Evolutionary conservation across 1,140 invertebrate species (phyloP).

Genomic region (Ridgeia piscesae): DNA sequence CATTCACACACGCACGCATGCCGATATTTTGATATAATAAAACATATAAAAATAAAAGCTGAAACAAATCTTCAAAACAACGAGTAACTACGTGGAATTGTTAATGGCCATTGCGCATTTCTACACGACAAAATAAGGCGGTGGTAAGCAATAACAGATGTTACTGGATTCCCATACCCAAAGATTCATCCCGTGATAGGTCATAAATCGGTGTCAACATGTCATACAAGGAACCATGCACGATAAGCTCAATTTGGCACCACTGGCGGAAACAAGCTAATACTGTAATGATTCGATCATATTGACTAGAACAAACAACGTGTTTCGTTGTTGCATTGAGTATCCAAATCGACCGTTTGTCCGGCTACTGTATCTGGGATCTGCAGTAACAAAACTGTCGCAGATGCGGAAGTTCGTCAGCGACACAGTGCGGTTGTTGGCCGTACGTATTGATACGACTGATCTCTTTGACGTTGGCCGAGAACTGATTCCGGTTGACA

Average conservation of each 20-base stretch:
- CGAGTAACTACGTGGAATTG: not conserved
- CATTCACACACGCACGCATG: slow-evolving; percentile 13
- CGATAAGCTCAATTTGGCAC: not conserved
- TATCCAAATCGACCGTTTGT: not conserved
- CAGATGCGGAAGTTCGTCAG: slow-evolving; percentile 37
- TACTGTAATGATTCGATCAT: not conserved
- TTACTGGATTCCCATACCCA: not conserved
- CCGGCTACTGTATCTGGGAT: not conserved
- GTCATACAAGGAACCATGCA: not conserved
- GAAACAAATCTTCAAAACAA: not conserved
- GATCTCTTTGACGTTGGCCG: slow-evolving; percentile 73
- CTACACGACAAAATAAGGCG: not conserved
- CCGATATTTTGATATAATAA: not conserved
- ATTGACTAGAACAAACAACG: not conserved
- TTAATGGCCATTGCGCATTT: not conserved
- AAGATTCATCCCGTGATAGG: not conserved
- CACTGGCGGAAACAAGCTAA: not conserved
- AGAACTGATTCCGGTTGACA: slow-evolving; percentile 53
- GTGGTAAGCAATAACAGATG: not conserved
- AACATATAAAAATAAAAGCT: not conserved
- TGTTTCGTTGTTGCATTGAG: not conserved
- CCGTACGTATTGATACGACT: slow-evolving; percentile 87
- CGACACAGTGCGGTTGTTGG: slow-evolving; percentile 74
- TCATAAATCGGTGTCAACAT: not conserved
- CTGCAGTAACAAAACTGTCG: slow-evolving; percentile 47